These are phyloP conservation scores for Acanthiza pusilla DNA, from an alignment of 2,797 vertebrate species.

Conservation along the genomic window DNA sequence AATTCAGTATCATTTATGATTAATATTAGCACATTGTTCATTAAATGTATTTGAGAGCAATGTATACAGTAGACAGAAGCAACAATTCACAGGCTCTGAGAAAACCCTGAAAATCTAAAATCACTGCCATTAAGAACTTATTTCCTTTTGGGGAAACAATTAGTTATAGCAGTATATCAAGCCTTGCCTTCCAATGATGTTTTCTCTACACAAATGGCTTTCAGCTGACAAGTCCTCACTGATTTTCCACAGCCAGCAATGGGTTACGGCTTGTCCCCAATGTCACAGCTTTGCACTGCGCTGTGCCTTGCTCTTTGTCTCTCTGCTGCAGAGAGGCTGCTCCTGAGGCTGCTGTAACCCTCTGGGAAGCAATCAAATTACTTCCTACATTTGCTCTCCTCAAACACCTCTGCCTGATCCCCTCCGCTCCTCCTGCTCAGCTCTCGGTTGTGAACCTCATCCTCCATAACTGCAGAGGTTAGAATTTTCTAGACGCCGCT, in stretches of 20 bases:
- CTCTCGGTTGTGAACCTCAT: not conserved
- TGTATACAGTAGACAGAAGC: not conserved
- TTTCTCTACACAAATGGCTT: not conserved
- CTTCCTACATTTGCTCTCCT: not conserved
- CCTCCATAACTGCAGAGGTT: not conserved
- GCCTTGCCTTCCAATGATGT: not conserved
- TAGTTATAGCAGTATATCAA: not conserved
- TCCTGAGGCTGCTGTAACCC: not conserved
- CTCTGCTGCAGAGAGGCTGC: not conserved
- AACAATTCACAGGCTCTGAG: not conserved
- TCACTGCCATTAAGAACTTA: not conserved
- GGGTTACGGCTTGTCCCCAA: not conserved
- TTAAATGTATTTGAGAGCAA: not conserved
- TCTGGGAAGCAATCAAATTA: not conserved
- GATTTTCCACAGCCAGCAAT: slow-evolving; percentile 5
- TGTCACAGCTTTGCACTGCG: not conserved
- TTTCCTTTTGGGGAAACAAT: not conserved
- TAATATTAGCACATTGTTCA: not conserved
- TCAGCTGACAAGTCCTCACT: not conserved
- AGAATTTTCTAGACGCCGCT: slow-evolving; percentile 38
- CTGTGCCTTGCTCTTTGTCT: slow-evolving; percentile 9
- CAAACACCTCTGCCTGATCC: slow-evolving; percentile 1
- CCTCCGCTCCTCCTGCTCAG: not conserved
- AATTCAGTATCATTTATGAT: not conserved
- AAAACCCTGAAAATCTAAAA: not conserved